Evolutionary conservation across 2,113 vertebrate genomes (phyloP), one percentile per base, ranked within the genome.

Genomic region (Otolemur garnettii): DNA sequence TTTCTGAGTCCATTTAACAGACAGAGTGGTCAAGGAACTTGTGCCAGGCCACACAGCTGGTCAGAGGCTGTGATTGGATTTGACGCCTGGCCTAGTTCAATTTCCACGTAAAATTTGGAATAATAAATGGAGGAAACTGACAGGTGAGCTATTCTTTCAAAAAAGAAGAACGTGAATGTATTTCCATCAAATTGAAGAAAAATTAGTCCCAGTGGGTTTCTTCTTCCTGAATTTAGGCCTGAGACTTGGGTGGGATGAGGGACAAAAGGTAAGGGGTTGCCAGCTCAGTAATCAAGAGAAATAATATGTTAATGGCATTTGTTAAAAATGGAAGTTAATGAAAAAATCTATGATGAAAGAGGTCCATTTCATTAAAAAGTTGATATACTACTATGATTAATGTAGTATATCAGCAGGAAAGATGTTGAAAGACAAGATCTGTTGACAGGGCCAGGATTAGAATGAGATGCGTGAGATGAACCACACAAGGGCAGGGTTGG

Each of bases 161-260:
- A 91, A 87, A 74, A 80, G 33, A 66, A 45, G 74, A 78, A 60
- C 60, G 57, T 91, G 79, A 57, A 82, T 78, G 30, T 21, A 2
- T 88, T 60, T 91, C 33, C n/a, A 38, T 93, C 50, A 91, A n/a
- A 60, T 7, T n/a, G 38, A 75, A 33, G 8, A 50, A 97, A 77
- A 86, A 4, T 74, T 50, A 82, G 45, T 53, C 57, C 26, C 24
- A 26, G 5, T 3, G 4, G 55, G 21, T 35, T 62, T 81, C 53
- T 14, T 79, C 30, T 75, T 82, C 50, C 64, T 86, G 83, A 81
- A 57, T 68, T 74, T 62, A 38, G 57, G 33, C 18, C n/a, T 84
- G 1, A 68, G 50, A 75, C 60, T 79, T 38, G 50, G 71, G 64
- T 57, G 42, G 85, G 78, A 77, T 12, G 30, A 60, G 2, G 28